Conservation (phyloP, 2,888 invertebrate genomes). For the Andrena fulva region DNA sequence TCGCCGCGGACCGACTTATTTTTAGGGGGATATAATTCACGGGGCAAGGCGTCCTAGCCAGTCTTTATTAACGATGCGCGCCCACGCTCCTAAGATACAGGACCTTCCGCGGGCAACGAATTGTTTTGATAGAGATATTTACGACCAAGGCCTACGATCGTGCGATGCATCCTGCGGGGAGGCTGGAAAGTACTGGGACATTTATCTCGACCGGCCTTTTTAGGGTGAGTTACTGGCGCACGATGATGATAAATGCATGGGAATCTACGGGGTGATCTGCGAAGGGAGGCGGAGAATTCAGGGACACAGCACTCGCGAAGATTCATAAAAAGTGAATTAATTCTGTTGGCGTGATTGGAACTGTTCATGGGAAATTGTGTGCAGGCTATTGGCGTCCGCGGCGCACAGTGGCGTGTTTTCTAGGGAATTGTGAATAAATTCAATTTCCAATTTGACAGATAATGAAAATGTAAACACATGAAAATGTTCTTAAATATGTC, state of each 20-base stretch:
- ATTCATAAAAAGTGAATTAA: background rate
- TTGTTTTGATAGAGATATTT: slow-evolving; percentile 48
- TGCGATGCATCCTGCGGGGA: background rate
- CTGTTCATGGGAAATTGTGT: too few species aligned
- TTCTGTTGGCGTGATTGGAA: too few species aligned
- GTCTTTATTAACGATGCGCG: slow-evolving; percentile 40
- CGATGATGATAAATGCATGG: background rate
- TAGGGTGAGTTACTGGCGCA: background rate
- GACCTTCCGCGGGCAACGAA: slow-evolving; percentile 23
- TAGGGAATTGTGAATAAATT: too few species aligned
- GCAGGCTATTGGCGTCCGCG: too few species aligned
- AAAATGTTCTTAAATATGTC: too few species aligned
- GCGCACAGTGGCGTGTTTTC: too few species aligned
- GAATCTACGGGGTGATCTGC: background rate
- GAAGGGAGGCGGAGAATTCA: background rate
- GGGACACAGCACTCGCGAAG: background rate
- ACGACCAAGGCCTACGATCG: slow-evolving; percentile 14
- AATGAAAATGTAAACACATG: too few species aligned
- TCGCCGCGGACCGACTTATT: slow-evolving; percentile 24
- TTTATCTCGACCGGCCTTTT: background rate
- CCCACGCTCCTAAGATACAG: slow-evolving; percentile 40
- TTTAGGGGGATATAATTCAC: slow-evolving; percentile 35
- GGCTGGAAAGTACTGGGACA: background rate
- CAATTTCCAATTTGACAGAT: too few species aligned
- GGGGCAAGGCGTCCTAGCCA: slow-evolving; percentile 17